phyloP scores from a whole-genome alignment of 1,140 invertebrate species.

The Matsumurasca onukii region DNA sequence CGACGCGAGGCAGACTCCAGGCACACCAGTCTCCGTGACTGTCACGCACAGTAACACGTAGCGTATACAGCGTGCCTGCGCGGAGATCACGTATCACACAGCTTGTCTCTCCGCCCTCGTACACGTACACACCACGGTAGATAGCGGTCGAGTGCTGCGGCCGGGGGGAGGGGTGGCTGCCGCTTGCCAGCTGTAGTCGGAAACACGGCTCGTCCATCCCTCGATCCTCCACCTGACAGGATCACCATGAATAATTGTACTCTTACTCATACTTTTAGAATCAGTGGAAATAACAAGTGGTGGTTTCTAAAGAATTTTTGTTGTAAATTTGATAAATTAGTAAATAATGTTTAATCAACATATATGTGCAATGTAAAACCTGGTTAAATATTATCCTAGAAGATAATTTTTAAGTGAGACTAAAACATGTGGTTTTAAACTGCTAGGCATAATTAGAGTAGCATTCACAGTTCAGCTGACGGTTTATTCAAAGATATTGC shows the following conservation, averaged over 20 bases:
- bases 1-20: slow-evolving; percentile 39
- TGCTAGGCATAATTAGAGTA: no score
- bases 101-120: slow-evolving; percentile 33
- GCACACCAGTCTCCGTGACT: slow-evolving; percentile 36
- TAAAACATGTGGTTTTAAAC: no score
- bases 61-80: slow-evolving; percentile 36
- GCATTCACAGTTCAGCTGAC: no score
- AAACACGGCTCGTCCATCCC: slow-evolving; percentile 35
- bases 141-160: slow-evolving; percentile 2
- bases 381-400: no score
- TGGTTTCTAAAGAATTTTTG: not conserved
- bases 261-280: not conserved
- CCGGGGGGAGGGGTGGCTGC: slow-evolving; percentile 23
- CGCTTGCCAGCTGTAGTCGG: slow-evolving; percentile 35
- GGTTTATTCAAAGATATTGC: no score
- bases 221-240: slow-evolving; percentile 36
- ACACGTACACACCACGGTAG: slow-evolving; percentile 32
- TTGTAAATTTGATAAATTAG: no score
- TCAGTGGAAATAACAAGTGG: not conserved
- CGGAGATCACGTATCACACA: slow-evolving; percentile 35
- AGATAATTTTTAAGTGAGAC: no score
- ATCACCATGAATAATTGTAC: no score
- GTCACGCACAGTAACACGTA: slow-evolving; percentile 37
- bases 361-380: no score
- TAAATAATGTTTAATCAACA: no score